Conservation (phyloP, 2,797 vertebrate species). For the Austrolebias charrua region DNA sequence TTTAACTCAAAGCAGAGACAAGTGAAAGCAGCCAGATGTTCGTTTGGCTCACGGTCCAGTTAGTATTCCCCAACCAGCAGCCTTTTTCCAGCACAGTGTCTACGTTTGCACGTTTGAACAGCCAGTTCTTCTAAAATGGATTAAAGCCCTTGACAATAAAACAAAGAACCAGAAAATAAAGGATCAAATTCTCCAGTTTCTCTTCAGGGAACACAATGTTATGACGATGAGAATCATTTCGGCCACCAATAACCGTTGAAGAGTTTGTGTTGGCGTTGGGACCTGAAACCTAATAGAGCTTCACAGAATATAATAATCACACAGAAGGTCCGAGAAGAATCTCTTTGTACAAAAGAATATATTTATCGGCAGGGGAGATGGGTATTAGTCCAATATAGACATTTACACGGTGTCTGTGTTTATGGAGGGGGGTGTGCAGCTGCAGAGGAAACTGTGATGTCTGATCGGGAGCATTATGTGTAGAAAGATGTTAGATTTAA, state of each 20-base stretch:
- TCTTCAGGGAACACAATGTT: constrained; percentile 46
- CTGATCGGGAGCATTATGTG: constrained; percentile 13
- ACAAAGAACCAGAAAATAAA: constrained; percentile 40
- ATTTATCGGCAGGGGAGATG: constrained; percentile 25
- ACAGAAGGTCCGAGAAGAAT: constrained; percentile 32
- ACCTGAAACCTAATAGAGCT: constrained; percentile 44
- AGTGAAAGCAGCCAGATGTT: constrained; percentile 8
- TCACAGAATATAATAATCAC: constrained; percentile 40
- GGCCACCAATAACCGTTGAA: constrained; percentile 49
- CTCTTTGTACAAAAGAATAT: constrained; percentile 22
- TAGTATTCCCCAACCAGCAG: constrained; percentile 21
- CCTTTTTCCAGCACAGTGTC: constrained; percentile 33
- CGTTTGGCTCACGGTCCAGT: constrained; percentile 21
- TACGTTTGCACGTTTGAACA: constrained; percentile 39
- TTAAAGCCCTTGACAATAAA: constrained; percentile 44
- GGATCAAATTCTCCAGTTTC: constrained; percentile 46
- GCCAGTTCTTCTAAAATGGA: constrained; percentile 40
- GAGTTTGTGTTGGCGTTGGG: constrained; percentile 52
- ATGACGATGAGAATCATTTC: constrained; percentile 42
- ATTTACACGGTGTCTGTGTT: constrained; percentile 26
- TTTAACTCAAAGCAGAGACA: constrained; percentile 13
- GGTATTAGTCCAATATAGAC: constrained; percentile 28
- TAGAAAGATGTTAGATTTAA: constrained; percentile 3
- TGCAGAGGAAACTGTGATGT: constrained; percentile 20
- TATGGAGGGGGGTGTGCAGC: constrained; percentile 13